Base-by-base conservation (phyloP, 1,140 invertebrate species). In the Macrobrachium nipponense region DNA sequence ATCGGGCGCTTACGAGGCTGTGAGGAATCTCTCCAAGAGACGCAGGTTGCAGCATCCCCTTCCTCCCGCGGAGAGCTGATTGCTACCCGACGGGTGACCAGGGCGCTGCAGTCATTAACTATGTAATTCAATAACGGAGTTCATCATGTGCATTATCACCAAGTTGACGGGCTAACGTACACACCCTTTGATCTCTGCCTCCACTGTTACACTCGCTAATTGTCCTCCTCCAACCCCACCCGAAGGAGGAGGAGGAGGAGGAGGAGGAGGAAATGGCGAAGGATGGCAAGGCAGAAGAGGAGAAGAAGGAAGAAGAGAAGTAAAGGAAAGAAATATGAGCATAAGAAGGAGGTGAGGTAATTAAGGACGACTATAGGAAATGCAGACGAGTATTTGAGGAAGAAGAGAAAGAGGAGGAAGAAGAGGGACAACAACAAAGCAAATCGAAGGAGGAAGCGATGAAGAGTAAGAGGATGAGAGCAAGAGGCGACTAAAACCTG, bases 101-200 rank as follows among this genome's bases (percentile, higher is more conserved):
- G 44, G 76, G 44, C 77, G 68, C 51, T 86, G 83, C 83, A 86
- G 66, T 86, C 83, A 86, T 86, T 86, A 80, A 61, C 59, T 61
- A 61, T 27, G 77, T 86, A 86, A 86, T 61, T 86, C 83, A 86
- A 86, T 86, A 86, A 86, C 62, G 60, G 76, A 86, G 83, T 86
- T 86, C 83, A 86, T 86, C 77, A 86, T 51, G 51, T 86, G 83
- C 83, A 86, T 86, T 86, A 86, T 86, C 83, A 80, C 83, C 77
- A 86, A 80, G 83, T 86, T 86, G 83, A 86, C 83, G 83, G 77
- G 23, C 77, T 80, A 73, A 75, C 68, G 83, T 73, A 80, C 83
- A 73, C 78, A 73, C 66, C 7, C 83, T 86, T 86, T 86, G 76
- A 86, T 86, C 83, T 86, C n/a, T 68, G 64, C 77, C 43, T 68